phyloP scores from a whole-genome alignment of 2,113 vertebrate species.

The Hepsetus odoe region DNA sequence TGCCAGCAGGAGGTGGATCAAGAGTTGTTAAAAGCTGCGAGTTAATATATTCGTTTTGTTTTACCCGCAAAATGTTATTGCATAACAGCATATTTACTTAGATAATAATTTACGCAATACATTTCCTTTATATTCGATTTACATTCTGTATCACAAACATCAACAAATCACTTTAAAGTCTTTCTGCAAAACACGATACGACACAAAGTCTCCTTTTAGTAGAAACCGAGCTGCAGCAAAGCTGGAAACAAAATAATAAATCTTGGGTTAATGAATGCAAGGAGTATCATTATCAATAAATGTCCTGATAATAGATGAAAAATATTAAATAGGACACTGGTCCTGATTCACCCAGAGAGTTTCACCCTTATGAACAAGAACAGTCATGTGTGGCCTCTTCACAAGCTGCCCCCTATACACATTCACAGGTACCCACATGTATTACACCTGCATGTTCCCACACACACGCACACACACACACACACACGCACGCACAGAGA shows the following conservation, averaged over 20 bases:
- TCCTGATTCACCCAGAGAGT: no score
- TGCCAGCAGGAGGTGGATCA: neutral
- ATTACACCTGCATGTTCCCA: constrained; percentile 40
- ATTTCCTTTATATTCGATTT: neutral
- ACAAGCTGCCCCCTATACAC: constrained; percentile 9
- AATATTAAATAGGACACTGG: no score
- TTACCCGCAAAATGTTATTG: neutral
- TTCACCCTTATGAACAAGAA: constrained; percentile 13
- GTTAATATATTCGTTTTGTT: neutral
- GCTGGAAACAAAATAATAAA: no score
- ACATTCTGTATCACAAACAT: neutral
- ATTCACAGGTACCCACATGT: constrained; percentile 16
- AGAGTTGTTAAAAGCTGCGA: neutral
- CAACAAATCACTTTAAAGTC: no score
- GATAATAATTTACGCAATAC: neutral
- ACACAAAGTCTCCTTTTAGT: no score
- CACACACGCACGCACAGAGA: constrained; percentile 37
- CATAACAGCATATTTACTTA: neutral
- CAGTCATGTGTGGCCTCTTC: constrained; percentile 19
- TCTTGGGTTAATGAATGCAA: no score
- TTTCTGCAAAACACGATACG: no score
- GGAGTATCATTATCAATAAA: no score
- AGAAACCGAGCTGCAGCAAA: no score
- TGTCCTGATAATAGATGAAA: no score
- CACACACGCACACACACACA: constrained; percentile 46